Conservation (phyloP, 2,888 invertebrate species). For the Aphelenchoides bicaudatus region DNA sequence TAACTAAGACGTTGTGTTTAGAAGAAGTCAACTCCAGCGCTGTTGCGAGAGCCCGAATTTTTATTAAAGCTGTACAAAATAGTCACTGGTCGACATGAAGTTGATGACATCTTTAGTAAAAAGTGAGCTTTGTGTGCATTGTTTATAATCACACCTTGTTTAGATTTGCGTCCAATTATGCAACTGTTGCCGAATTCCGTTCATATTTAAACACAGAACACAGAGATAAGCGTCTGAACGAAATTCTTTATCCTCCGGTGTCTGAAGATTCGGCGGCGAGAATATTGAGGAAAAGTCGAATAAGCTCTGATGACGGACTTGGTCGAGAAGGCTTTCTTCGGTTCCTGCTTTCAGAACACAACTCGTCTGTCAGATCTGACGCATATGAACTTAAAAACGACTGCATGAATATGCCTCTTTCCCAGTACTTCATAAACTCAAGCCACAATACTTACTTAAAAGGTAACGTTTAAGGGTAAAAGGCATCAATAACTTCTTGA, state of each 20-base stretch:
- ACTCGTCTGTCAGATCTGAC: constrained; percentile 86
- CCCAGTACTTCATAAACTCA: constrained; percentile 53
- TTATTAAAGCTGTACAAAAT: constrained; percentile 35
- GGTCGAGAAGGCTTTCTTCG: constrained; percentile 91
- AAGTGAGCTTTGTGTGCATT: constrained; percentile 26
- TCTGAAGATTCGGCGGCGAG: constrained; percentile 27
- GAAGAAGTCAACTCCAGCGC: constrained; percentile 27
- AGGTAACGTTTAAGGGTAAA: constrained; percentile 22
- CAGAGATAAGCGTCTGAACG: constrained; percentile 92
- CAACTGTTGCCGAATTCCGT: constrained; percentile 37
- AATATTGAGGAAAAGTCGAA: constrained; percentile 29
- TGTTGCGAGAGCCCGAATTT: constrained; percentile 34
- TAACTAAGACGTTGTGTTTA: constrained; percentile 12
- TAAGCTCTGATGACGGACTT: constrained; percentile 64
- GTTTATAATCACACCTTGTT: too few species aligned
- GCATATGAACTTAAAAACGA: constrained; percentile 71
- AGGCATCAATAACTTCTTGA: background rate
- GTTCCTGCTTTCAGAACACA: constrained; percentile 94
- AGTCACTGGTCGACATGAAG: constrained; percentile 30
- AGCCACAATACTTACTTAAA: constrained; percentile 55
- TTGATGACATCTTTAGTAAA: constrained; percentile 38
- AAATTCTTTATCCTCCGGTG: constrained; percentile 68
- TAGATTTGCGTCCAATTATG: constrained; percentile 2
- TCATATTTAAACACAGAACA: constrained; percentile 66
- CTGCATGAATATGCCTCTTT: constrained; percentile 46